These are phyloP conservation scores for Orius insidiosus DNA, from an alignment of 1,140 invertebrate species.

Conservation along the genomic window DNA sequence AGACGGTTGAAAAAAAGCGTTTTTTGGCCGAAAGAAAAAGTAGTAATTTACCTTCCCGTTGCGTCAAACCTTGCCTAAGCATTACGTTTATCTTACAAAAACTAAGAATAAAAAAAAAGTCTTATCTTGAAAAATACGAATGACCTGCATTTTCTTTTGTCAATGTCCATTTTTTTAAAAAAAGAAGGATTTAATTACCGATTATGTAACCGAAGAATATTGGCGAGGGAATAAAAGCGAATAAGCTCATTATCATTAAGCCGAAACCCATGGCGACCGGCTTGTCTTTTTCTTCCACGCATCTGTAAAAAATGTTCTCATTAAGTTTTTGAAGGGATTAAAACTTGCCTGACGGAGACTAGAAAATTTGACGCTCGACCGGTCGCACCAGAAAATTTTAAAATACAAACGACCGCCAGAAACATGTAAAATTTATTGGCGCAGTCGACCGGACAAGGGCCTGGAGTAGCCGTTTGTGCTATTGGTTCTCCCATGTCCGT, in stretches of 20 bases:
- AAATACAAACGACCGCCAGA: constrained; percentile 42
- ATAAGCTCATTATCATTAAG: constrained; percentile 44
- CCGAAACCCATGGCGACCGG: constrained; percentile 49
- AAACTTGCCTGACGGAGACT: constrained; percentile 37
- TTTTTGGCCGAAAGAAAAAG: no score
- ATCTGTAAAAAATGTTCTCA: constrained; percentile 30
- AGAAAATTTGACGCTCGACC: constrained; percentile 49
- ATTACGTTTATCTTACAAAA: neutral
- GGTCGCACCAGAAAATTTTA: constrained; percentile 47
- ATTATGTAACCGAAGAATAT: constrained; percentile 53
- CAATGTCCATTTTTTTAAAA: neutral
- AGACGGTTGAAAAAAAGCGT: no score
- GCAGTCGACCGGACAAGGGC: constrained; percentile 48
- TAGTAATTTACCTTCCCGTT: neutral
- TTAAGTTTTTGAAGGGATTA: no score
- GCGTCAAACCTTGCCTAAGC: no score
- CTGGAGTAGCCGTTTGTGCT: constrained; percentile 20
- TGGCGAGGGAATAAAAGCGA: constrained; percentile 51
- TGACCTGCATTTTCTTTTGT: neutral
- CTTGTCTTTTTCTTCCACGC: constrained; percentile 53
- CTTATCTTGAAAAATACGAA: neutral
- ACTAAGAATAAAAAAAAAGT: neutral
- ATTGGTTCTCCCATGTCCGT: neutral
- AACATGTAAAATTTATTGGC: constrained; percentile 44
- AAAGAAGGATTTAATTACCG: constrained; percentile 29